These are phyloP conservation scores for Phyllostomus hastatus DNA, from an alignment of 2,113 vertebrate genomes.

Conservation along the genomic window DNA sequence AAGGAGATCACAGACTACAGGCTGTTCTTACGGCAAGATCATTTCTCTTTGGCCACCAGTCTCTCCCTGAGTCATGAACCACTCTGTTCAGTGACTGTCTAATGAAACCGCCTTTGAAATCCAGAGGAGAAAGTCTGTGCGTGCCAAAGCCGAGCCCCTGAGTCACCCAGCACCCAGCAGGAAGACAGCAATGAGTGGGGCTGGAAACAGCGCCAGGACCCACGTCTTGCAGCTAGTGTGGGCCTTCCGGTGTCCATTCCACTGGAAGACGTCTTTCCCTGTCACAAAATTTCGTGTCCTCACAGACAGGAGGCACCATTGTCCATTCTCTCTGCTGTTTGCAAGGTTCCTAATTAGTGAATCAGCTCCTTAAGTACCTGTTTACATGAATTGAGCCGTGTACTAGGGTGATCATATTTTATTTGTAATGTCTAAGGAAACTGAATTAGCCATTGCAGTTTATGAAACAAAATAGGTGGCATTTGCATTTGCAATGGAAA, in stretches of 20 bases:
- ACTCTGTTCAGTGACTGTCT: conserved; percentile 43
- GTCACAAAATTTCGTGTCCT: neutral
- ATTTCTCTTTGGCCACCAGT: conserved; percentile 58
- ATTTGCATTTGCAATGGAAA: conserved; percentile 3
- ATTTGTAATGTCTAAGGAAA: conserved; percentile 37
- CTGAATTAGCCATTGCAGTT: neutral
- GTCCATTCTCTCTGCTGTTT: neutral
- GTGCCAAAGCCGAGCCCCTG: conserved; percentile 44
- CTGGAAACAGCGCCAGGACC: neutral
- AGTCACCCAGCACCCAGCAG: conserved; percentile 29
- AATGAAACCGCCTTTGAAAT: conserved; percentile 58
- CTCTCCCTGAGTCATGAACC: conserved; percentile 64
- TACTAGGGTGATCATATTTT: neutral
- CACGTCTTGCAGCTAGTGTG: neutral
- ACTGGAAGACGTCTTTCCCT: neutral
- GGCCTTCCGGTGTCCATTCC: neutral
- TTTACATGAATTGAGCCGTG: neutral
- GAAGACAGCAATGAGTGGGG: neutral
- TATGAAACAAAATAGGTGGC: neutral
- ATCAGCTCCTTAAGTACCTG: conserved; percentile 20
- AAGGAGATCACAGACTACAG: conserved; percentile 26
- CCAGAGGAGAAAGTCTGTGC: conserved; percentile 7
- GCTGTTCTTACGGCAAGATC: conserved; percentile 45
- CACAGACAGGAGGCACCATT: neutral
- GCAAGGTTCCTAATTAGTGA: neutral